Conservation (phyloP, 2,888 invertebrate species). For the Heliconius ismenius region DNA sequence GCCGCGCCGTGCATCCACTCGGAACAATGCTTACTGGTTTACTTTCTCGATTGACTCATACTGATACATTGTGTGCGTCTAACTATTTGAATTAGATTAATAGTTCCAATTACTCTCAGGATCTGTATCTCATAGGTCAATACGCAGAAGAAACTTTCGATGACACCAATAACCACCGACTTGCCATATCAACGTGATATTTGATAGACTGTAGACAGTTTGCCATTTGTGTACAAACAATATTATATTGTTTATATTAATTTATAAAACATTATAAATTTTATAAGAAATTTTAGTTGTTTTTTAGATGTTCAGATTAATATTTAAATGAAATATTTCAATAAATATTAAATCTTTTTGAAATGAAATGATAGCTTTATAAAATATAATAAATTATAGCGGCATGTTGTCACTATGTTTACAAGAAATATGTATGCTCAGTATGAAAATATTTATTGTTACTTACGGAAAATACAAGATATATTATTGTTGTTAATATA, state of each 20-base stretch:
- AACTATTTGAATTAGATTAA: constrained; percentile 75
- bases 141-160: constrained; percentile 46
- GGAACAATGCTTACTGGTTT: constrained; percentile 81
- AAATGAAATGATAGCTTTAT: too few species aligned
- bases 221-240: background rate
- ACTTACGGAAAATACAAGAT: constrained; percentile 50
- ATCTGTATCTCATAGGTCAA: constrained; percentile 59
- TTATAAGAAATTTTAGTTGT: too few species aligned
- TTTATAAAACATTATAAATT: background rate
- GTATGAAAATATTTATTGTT: constrained; percentile 47
- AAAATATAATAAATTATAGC: too few species aligned
- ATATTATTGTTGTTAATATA: constrained; percentile 47
- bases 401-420: background rate
- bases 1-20: constrained; percentile 78
- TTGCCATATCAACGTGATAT: background rate
- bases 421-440: background rate
- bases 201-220: background rate
- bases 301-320: background rate
- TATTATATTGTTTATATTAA: background rate
- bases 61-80: constrained; percentile 76
- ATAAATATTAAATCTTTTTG: too few species aligned
- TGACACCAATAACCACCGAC: constrained; percentile 33
- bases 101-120: constrained; percentile 62
- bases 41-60: constrained; percentile 82
- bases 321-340: too few species aligned